A percentile compares a stretch with the other conserved stretches of the same genome.
phyloP scores from a whole-genome alignment of 2,888 invertebrate species.

The Steinernema scapterisci region DNA sequence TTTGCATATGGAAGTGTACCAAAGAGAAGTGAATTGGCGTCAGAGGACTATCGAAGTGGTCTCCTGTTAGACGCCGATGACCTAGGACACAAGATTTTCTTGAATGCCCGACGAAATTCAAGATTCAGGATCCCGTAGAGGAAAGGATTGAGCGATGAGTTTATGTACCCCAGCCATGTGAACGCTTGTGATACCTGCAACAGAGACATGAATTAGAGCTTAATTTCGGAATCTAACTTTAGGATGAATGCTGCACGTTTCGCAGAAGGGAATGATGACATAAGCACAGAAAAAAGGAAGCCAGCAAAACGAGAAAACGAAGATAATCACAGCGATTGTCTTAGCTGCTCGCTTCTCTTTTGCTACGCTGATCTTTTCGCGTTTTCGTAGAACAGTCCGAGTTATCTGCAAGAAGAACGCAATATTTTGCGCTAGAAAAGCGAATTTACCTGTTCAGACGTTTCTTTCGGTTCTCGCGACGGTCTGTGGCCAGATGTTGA shows the following conservation, averaged over 20 bases:
- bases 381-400: constrained; percentile 59
- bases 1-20: constrained; percentile 1
- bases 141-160: constrained; percentile 65
- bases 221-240: constrained; percentile 50
- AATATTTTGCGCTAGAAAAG: background rate
- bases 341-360: constrained; percentile 68
- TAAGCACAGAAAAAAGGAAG: constrained; percentile 68
- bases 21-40: background rate
- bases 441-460: background rate
- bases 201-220: background rate
- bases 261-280: constrained; percentile 68
- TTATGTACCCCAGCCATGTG: constrained; percentile 67
- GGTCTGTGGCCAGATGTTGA: constrained; percentile 13
- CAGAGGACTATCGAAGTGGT: background rate
- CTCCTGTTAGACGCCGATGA: constrained; percentile 44
- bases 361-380: constrained; percentile 67
- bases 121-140: constrained; percentile 67
- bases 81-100: constrained; percentile 65
- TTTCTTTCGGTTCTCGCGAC: constrained; percentile 5
- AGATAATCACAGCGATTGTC: constrained; percentile 68
- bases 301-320: constrained; percentile 68
- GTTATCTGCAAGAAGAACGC: constrained; percentile 50
- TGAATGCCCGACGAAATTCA: constrained; percentile 67
- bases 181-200: constrained; percentile 65
- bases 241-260: constrained; percentile 63